A percentile compares a stretch with the other conserved stretches of the same genome.
phyloP scores from a whole-genome alignment of 2,888 invertebrate species.

The Acronicta aceris region DNA sequence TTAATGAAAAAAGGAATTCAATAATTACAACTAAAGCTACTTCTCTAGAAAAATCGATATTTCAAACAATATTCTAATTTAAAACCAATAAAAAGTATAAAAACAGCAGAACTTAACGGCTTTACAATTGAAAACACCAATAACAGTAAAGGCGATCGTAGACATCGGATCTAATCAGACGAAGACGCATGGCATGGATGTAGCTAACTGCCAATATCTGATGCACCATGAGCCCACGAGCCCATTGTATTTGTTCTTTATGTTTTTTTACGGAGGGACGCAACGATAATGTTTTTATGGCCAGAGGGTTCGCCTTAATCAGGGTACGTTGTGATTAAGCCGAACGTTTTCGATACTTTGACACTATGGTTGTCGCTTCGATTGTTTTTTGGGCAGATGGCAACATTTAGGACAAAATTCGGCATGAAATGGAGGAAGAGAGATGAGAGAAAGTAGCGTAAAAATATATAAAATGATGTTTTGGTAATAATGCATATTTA shows the following conservation, averaged over 20 bases:
- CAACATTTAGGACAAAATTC: background rate
- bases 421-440: too few species aligned
- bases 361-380: conserved; percentile 45
- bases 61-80: conserved; percentile 43
- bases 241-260: conserved; percentile 88
- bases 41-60: conserved; percentile 1
- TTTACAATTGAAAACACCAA: conserved; percentile 78
- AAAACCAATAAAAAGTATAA: conserved; percentile 44
- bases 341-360: conserved; percentile 71
- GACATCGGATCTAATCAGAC: conserved; percentile 77
- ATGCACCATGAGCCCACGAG: conserved; percentile 79
- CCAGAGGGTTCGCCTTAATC: conserved; percentile 85
- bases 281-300: conserved; percentile 89
- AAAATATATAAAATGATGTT: too few species aligned
- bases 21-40: background rate
- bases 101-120: conserved; percentile 59
- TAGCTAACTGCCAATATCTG: conserved; percentile 87
- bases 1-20: background rate
- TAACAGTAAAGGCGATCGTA: conserved; percentile 60
- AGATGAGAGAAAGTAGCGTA: background rate
- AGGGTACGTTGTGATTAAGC: conserved; percentile 86
- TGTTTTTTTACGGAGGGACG: conserved; percentile 87
- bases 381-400: conserved; percentile 31
- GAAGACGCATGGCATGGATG: conserved; percentile 80
- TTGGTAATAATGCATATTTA: conserved; percentile 17